Evolutionary conservation across 1,140 invertebrate genomes (phyloP).

Genomic region (Ceratina calcarata): DNA sequence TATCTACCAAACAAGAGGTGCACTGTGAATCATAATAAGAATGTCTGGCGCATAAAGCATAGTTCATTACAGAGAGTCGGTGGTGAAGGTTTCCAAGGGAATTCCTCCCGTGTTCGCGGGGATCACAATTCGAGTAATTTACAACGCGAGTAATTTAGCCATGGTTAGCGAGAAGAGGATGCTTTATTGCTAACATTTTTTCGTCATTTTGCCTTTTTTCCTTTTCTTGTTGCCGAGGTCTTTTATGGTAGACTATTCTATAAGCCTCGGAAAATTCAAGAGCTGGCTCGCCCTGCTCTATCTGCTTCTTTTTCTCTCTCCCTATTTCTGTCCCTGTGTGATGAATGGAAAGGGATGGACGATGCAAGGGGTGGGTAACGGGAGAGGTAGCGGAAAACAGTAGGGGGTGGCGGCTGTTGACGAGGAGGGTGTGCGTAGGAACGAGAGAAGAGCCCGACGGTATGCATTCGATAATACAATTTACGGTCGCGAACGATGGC

Average conservation of each 20-base stretch:
- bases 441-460: conserved; percentile 61
- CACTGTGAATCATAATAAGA: conserved; percentile 3
- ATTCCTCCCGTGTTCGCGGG: too few relatives aligned
- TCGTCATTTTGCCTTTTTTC: neutral
- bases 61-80: conserved; percentile 8
- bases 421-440: conserved; percentile 35
- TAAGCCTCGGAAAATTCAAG: conserved; percentile 29
- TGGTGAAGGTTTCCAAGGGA: neutral
- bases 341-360: conserved; percentile 12
- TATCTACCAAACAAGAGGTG: too few relatives aligned
- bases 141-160: conserved; percentile 34
- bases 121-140: conserved; percentile 15
- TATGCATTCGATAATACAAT: conserved; percentile 78
- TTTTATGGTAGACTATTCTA: neutral
- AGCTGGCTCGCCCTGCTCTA: neutral
- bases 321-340: neutral
- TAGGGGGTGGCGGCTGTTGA: neutral
- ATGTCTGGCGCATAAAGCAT: conserved; percentile 1
- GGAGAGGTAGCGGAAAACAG: neutral
- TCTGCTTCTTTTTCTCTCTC: neutral
- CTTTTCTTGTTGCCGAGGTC: neutral
- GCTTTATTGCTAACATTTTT: conserved; percentile 21
- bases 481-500: conserved; percentile 74
- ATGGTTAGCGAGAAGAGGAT: neutral
- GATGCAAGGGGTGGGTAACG: neutral